Base-by-base conservation (phyloP, 2,797 vertebrate genomes). In the Alauda arvensis region DNA sequence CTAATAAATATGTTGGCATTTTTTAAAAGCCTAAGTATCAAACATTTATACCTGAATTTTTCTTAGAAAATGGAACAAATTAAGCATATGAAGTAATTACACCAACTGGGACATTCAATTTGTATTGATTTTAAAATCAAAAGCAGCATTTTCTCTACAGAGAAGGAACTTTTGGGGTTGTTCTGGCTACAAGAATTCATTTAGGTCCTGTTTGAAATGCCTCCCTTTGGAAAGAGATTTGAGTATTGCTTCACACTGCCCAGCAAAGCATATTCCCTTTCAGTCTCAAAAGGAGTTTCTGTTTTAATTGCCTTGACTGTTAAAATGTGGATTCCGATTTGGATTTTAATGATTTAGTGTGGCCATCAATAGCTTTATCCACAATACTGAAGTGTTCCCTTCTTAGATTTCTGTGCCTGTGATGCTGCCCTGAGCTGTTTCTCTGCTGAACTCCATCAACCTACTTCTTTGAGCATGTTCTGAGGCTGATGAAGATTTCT, bases 61-160 rank as follows among this genome's bases (percentile, higher is more conserved):
- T 75, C 23, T 83, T 67, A 43, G 48, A 68, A 89, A 91, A 71
- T n/a, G 10, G 37, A 72, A 85, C n/a, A 75, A 80, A 77, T 52
- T n/a, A 59, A 39, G 57, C 60, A 9, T 9, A 68, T 17, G 5
- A 80, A 80, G 9, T 65, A 68, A 77, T 68, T 84, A 75, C 3
- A 3, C n/a, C 43, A 69, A 12, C 12, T 43, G 40, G 23, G 43
- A 77, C 39, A 70, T 61, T 55, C 3, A 28, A 10, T 48, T 88
- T 39, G 40, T 33, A 71, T 8, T 43, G 51, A 45, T 75, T 87
- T 91, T 71, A 51, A 87, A 88, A 77, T 61, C 40, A 68, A 59
- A 92, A 59, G 13, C 21, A 72, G 25, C 9, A 28, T 71, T 93
- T 90, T 80, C 37, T 60, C 51, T 68, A 18, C 8, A 52, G n/a